Percentiles rank a stretch among this genome's conserved stretches.
These are phyloP conservation scores for Eristalis tenax DNA, from an alignment of 2,888 invertebrate genomes.

Conservation along the genomic window DNA sequence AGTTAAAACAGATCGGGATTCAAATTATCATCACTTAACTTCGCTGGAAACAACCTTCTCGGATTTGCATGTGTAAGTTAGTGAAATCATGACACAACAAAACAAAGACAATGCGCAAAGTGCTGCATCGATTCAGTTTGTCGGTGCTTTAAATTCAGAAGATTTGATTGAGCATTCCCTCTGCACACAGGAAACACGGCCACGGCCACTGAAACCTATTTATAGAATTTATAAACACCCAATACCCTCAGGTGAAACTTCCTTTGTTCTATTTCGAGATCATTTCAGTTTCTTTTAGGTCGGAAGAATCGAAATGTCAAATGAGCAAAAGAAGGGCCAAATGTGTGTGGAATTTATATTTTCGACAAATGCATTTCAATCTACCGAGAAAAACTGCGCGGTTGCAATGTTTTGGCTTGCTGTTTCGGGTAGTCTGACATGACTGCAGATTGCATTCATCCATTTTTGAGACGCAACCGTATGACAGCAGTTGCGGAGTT, in stretches of 20 bases:
- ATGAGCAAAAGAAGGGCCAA: neutral
- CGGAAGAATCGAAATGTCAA: neutral
- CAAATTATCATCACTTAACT: slow-evolving; percentile 85
- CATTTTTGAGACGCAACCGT: too few relatives aligned
- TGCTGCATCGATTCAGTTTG: neutral
- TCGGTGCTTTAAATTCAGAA: neutral
- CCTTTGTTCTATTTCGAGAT: neutral
- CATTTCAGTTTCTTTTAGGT: neutral
- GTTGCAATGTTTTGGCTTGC: too few relatives aligned
- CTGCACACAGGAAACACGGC: neutral
- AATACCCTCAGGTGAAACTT: neutral
- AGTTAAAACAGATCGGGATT: slow-evolving; percentile 84
- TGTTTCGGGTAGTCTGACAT: too few relatives aligned
- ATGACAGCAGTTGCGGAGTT: too few relatives aligned
- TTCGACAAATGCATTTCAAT: too few relatives aligned
- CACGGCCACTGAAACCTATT: neutral
- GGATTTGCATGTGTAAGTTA: slow-evolving; percentile 84
- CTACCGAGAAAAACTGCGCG: too few relatives aligned
- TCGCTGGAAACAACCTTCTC: slow-evolving; percentile 86
- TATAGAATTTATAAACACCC: neutral
- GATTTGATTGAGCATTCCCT: neutral
- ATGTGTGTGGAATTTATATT: neutral
- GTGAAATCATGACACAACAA: neutral
- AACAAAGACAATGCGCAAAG: neutral
- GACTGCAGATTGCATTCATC: too few relatives aligned